Evolutionary conservation across 2,113 vertebrate genomes (phyloP).

Genomic region (Lepus americanus): DNA sequence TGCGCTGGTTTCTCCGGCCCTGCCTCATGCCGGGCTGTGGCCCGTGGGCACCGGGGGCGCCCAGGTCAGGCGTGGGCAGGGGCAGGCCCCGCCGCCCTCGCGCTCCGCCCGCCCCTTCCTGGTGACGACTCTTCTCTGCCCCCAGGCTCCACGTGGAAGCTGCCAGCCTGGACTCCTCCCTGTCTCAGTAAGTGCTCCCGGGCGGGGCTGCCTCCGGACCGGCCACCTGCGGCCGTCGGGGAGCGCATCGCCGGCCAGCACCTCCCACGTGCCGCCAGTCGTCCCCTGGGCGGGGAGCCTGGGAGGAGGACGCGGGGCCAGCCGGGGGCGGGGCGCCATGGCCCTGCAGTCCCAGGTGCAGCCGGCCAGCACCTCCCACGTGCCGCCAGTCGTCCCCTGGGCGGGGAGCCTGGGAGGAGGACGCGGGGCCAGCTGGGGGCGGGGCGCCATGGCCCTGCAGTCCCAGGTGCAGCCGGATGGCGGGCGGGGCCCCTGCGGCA

Average conservation of each 20-base stretch:
- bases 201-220: not conserved
- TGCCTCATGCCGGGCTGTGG: not conserved
- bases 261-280: fast-evolving
- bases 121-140: conserved; percentile 78
- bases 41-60: fast-evolving
- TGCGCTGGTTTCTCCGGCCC: not conserved
- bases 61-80: too few species aligned
- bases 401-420: not conserved
- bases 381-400: fast-evolving
- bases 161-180: conserved; percentile 96
- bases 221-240: not conserved
- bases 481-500: fast-evolving
- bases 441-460: not conserved
- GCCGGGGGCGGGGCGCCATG: not conserved
- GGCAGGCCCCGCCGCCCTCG: fast-evolving
- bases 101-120: fast-evolving
- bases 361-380: not conserved
- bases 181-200: conserved; percentile 91
- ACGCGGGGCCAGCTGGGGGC: not conserved
- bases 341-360: not conserved
- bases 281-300: not conserved
- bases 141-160: conserved; percentile 91
- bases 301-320: not conserved
- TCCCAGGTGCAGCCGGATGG: not conserved
- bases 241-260: fast-evolving